Conservation (phyloP, 2,113 vertebrate genomes). For the Carassius auratus region DNA sequence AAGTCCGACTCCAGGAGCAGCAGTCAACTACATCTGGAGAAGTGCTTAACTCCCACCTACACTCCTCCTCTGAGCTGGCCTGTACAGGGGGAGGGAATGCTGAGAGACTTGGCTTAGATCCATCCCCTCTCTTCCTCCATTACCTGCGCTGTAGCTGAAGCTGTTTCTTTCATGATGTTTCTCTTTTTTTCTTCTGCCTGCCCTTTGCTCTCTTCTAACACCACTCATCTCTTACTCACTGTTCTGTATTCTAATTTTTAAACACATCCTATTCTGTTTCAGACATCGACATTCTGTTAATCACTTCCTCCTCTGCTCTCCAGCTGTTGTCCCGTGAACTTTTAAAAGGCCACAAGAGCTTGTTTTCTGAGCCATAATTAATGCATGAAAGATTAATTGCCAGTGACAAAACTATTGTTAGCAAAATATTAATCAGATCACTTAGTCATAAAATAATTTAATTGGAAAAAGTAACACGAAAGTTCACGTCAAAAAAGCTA, state of each 20-base stretch:
- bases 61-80: conserved; percentile 51
- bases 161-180: neutral
- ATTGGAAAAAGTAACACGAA: neutral
- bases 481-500: neutral
- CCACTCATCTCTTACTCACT: neutral
- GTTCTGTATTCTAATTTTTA: neutral
- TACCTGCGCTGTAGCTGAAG: neutral
- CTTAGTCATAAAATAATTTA: neutral
- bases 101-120: conserved; percentile 52
- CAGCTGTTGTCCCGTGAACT: conserved; percentile 4
- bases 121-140: conserved; percentile 45
- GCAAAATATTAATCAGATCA: neutral
- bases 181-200: neutral
- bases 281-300: neutral
- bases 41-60: conserved; percentile 54
- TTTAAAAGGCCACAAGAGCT: conserved; percentile 31
- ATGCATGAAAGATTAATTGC: neutral
- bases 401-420: conserved; percentile 15
- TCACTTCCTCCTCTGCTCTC: conserved; percentile 5
- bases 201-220: neutral
- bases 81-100: conserved; percentile 70
- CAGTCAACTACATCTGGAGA: conserved; percentile 62
- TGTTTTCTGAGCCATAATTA: conserved; percentile 6
- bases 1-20: conserved; percentile 39
- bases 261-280: neutral